These are phyloP conservation scores for Phallusia fumigata DNA, from an alignment of 23 tunicate genomes.

Conservation along the genomic window DNA sequence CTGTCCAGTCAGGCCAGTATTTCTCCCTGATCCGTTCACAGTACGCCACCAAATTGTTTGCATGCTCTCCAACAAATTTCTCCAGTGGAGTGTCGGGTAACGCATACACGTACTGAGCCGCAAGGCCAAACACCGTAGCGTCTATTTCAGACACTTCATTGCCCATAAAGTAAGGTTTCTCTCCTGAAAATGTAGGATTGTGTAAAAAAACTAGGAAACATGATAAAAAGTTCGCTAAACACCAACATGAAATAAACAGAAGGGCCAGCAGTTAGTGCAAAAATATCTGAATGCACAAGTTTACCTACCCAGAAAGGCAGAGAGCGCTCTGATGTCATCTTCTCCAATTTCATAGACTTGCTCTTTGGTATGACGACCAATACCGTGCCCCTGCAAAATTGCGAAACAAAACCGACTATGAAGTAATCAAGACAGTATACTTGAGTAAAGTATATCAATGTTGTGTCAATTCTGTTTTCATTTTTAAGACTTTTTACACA, in stretches of 20 bases:
- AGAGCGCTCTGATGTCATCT: conserved; percentile 41
- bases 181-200: conserved; percentile 2
- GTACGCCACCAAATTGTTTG: conserved; percentile 33
- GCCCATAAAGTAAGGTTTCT: conserved; percentile 54
- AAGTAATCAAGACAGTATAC: too few species aligned
- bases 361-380: conserved; percentile 46
- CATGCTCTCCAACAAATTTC: conserved; percentile 17
- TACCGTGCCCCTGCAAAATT: conserved; percentile 38
- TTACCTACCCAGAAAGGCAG: conserved; percentile 21
- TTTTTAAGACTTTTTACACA: too few species aligned
- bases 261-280: too few species aligned
- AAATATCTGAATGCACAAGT: too few species aligned
- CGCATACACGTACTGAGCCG: conserved; percentile 21
- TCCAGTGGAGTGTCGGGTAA: conserved; percentile 11
- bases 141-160: conserved; percentile 33
- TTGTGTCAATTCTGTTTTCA: too few species aligned
- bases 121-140: conserved; percentile 33
- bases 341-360: conserved; percentile 40
- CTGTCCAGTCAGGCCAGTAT: conserved; percentile 62
- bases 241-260: too few species aligned
- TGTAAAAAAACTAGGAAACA: too few species aligned
- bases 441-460: too few species aligned
- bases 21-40: conserved; percentile 46
- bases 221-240: too few species aligned
- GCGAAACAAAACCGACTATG: too few species aligned